A percentile compares a stretch with the other conserved stretches of the same genome.
Evolutionary conservation across 2,113 vertebrate species (phyloP).

Genomic region (Bolborhynchus lineola): DNA sequence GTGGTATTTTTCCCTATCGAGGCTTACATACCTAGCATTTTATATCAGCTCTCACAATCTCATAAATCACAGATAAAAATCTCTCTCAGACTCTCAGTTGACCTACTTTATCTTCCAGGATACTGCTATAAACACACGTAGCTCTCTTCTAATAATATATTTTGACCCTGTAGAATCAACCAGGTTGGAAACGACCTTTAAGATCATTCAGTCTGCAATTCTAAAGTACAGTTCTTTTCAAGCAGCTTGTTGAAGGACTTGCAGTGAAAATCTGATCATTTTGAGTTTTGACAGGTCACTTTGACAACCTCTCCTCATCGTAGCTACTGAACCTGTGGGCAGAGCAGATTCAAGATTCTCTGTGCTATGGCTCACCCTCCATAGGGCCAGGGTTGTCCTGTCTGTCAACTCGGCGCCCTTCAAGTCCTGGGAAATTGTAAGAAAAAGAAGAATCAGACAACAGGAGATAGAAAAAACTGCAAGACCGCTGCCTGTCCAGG

Average conservation of each 20-base stretch:
- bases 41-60: background rate
- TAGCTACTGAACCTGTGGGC: fast-evolving
- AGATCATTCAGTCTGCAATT: background rate
- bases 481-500: background rate
- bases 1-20: background rate
- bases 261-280: background rate
- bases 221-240: background rate
- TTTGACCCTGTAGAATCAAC: background rate
- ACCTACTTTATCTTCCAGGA: background rate
- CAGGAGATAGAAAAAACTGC: background rate
- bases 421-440: background rate
- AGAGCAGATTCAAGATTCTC: background rate
- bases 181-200: too few species aligned
- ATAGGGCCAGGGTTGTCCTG: fast-evolving
- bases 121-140: background rate
- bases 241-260: background rate
- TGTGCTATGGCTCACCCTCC: background rate
- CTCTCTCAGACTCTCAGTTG: background rate
- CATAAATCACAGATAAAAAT: background rate
- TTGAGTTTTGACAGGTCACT: background rate
- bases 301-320: fast-evolving
- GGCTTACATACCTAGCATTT: background rate
- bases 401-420: background rate
- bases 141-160: background rate
- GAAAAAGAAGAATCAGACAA: background rate